Base-by-base conservation (phyloP, 1,140 invertebrate genomes). In the Drosophila albomicans region DNA sequence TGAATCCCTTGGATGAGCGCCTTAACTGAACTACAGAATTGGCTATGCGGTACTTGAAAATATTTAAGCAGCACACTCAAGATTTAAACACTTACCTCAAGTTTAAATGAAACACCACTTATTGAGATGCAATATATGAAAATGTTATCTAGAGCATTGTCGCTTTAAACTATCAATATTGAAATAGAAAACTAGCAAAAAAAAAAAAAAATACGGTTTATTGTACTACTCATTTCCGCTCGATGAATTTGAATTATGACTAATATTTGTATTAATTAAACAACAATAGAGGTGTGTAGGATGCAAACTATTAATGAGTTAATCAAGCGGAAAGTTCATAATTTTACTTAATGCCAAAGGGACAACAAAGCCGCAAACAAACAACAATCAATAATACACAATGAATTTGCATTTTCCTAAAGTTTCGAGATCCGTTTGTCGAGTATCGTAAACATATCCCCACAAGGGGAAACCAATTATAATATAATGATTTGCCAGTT, bases 241-340 rank as follows among this genome's bases (percentile, higher is more conserved):
- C 49, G 80, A 88, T 88, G 72, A 88, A 88, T 74, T 87, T 38
- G 6, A 59, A 57, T 73, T 56, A 64, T 69, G 66, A 78, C 71
- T 54, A 75, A 86, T 75, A 64, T 75, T 65, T 49, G 20, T 64
- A 75, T 65, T 64, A 43, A 41, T 35, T 5, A n/a, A 35, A 62
- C 10, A 38, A 35, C 28, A 65, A 13, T 61, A 46, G 30, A 5
- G 32, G 8, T 5, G 43, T 5, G 43, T 5, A 41, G 32, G 46
- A n/a, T 20, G 16, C 11, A 54, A 81, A 64, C 58, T 72, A 74
- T 73, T 84, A 82, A 78, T 71, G 72, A 66, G 58, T 84, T 84
- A 87, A 78, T 88, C 82, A 87, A 78, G 68, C 82, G 84, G 78
- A 57, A 84, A 13, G 41, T 38, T 38, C 10, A 38, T 13, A 43